A percentile compares a stretch with the other conserved stretches of the same genome.
phyloP scores from a whole-genome alignment of 92 coral and sea anemone genomes.

The Diadumene lineata region DNA sequence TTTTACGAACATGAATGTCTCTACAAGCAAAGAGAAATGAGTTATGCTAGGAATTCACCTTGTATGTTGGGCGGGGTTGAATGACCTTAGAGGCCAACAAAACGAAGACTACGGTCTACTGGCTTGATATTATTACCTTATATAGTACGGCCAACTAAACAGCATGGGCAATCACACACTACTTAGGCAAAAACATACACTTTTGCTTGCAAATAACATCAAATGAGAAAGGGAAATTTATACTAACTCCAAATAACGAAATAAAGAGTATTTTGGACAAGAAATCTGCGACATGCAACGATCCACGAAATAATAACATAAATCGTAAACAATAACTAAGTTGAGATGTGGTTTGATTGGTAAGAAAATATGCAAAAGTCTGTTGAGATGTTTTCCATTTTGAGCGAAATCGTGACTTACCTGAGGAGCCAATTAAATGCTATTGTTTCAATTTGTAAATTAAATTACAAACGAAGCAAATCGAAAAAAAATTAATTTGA shows the following conservation, averaged over 20 bases:
- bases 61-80: conserved; percentile 8
- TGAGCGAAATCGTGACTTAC: neutral
- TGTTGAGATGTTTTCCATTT: neutral
- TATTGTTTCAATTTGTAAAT: conserved; percentile 6
- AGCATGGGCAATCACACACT: neutral
- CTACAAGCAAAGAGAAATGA: neutral
- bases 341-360: neutral
- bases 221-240: neutral
- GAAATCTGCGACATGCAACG: too few species aligned
- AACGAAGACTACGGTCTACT: conserved; percentile 15
- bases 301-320: neutral
- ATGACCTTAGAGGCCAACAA: conserved; percentile 26
- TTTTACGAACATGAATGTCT: neutral
- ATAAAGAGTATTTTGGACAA: too few species aligned
- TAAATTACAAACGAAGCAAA: neutral
- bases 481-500: neutral
- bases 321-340: neutral
- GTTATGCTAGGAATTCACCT: conserved; percentile 8
- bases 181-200: neutral
- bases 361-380: neutral
- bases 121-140: conserved; percentile 65
- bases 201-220: neutral
- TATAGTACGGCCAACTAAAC: conserved; percentile 37
- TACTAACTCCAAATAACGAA: too few species aligned
- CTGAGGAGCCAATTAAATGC: conserved; percentile 8